phyloP scores from a whole-genome alignment of 2,888 invertebrate species.

The Dermolepida albohirtum region DNA sequence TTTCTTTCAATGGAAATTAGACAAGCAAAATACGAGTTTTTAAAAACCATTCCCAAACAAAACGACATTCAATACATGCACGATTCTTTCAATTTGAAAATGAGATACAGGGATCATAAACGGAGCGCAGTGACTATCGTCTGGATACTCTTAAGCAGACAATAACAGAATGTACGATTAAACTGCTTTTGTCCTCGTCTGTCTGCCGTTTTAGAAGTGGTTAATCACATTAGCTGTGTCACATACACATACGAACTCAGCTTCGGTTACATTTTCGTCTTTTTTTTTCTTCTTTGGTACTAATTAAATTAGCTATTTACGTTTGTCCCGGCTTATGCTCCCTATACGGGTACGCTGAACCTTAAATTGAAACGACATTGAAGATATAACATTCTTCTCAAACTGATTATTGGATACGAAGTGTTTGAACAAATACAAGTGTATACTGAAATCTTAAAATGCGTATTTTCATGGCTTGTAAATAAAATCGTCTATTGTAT shows the following conservation, averaged over 20 bases:
- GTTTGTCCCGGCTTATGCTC: neutral
- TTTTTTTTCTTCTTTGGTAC: neutral
- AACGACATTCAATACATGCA: too few relatives aligned
- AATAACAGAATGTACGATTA: conserved; percentile 6
- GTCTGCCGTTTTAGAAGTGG: conserved; percentile 10
- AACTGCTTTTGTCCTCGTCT: conserved; percentile 1
- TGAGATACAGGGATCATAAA: too few relatives aligned
- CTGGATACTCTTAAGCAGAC: neutral
- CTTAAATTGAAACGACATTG: conserved; percentile 20
- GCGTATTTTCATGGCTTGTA: too few relatives aligned
- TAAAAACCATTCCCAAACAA: too few relatives aligned
- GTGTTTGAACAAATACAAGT: neutral
- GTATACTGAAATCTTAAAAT: too few relatives aligned
- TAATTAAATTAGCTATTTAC: conserved; percentile 24
- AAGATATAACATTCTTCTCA: neutral
- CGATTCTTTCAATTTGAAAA: too few relatives aligned
- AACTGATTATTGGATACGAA: neutral
- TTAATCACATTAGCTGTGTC: conserved; percentile 24
- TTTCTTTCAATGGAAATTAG: too few relatives aligned
- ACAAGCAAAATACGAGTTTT: too few relatives aligned
- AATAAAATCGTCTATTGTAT: too few relatives aligned
- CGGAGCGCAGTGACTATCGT: neutral
- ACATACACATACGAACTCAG: conserved; percentile 5
- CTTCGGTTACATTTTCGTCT: neutral
- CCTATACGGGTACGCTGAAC: conserved; percentile 14